phyloP scores from a whole-genome alignment of 92 coral and sea anemone genomes.

The Actinostola sp. region DNA sequence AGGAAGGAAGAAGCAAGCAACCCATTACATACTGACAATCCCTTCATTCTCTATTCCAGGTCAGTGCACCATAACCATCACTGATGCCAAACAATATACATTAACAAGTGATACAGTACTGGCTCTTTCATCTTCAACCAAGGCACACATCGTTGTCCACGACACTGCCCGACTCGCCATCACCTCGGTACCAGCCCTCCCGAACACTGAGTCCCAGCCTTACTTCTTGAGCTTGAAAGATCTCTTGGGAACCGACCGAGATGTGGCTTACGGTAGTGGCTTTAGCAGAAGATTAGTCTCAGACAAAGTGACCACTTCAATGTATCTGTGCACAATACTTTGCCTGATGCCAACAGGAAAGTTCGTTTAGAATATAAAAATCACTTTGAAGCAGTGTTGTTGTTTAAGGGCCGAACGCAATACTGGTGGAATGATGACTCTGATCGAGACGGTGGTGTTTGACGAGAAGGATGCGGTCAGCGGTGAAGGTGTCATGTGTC shows the following conservation, averaged over 20 bases:
- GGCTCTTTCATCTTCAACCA: conserved; percentile 14
- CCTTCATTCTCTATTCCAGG: too few relatives aligned
- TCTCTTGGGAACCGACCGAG: conserved; percentile 32
- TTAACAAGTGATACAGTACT: conserved; percentile 5
- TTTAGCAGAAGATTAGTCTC: conserved; percentile 26
- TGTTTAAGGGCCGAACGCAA: conserved; percentile 3
- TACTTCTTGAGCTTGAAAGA: conserved; percentile 22
- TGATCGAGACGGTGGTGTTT: neutral
- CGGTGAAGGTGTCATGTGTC: neutral
- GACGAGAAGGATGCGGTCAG: conserved; percentile 5
- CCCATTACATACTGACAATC: too few relatives aligned
- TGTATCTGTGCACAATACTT: conserved; percentile 20
- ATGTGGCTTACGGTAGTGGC: conserved; percentile 19
- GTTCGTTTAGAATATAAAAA: conserved; percentile 16
- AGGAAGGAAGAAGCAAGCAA: too few relatives aligned
- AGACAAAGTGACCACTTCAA: conserved; percentile 30
- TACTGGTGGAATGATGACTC: conserved; percentile 9
- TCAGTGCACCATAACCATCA: too few relatives aligned
- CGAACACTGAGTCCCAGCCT: conserved; percentile 14
- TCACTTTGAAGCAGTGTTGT: conserved; percentile 20
- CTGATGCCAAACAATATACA: neutral
- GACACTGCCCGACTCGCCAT: conserved; percentile 12
- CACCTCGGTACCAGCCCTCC: conserved; percentile 14
- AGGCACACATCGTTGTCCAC: conserved; percentile 11
- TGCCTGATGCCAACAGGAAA: conserved; percentile 1